Conservation (phyloP, 2,888 invertebrate genomes). For the Eutolmus rufibarbis region DNA sequence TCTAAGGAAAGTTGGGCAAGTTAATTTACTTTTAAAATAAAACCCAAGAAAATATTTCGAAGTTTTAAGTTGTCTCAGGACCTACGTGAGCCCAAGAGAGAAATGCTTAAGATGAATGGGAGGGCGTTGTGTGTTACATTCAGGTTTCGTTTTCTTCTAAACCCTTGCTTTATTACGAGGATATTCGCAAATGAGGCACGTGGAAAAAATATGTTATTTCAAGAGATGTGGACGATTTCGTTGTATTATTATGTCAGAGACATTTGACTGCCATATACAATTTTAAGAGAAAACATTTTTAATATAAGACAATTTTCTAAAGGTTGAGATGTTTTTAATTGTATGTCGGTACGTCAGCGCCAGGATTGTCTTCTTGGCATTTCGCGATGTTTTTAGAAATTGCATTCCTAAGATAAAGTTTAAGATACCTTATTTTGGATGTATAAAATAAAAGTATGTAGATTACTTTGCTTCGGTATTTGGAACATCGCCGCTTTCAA, state of each 20-base stretch:
- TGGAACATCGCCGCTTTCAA: neutral
- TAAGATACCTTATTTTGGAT: neutral
- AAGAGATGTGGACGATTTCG: neutral
- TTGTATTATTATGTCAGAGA: neutral
- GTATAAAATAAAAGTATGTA: neutral
- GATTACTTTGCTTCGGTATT: neutral
- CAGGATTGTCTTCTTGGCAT: neutral
- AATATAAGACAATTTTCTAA: neutral
- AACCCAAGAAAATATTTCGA: neutral
- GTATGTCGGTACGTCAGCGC: neutral
- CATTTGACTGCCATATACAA: neutral
- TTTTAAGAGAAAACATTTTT: neutral
- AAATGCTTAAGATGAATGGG: neutral
- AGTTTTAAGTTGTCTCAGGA: neutral
- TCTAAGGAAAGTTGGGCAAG: neutral
- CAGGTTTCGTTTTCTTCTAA: neutral
- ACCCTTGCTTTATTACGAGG: neutral
- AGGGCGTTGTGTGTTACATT: neutral
- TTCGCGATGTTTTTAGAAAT: neutral
- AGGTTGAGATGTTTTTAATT: neutral
- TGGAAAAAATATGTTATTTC: neutral
- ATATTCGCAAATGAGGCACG: neutral
- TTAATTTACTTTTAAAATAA: neutral
- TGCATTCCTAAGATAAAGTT: neutral
- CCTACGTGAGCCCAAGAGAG: neutral